Conservation (phyloP, 2,797 vertebrate genomes). For the Coregonus sp. region DNA sequence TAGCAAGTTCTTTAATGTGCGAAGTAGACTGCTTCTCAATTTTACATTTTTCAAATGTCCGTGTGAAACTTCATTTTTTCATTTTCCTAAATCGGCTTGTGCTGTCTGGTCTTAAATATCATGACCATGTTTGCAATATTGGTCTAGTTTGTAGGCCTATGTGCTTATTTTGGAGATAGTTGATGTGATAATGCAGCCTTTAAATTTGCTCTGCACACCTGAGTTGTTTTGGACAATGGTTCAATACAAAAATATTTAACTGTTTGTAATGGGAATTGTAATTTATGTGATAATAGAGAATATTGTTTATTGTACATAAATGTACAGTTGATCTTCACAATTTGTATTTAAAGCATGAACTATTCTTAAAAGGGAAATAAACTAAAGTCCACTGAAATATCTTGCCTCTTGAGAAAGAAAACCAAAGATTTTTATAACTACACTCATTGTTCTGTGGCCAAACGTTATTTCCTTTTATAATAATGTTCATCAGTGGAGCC, state of each 20-base stretch:
- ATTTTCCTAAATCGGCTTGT: background rate
- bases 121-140: constrained; percentile 11
- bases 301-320: constrained; percentile 78
- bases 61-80: background rate
- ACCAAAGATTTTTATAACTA: background rate
- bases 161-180: constrained; percentile 26
- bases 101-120: constrained; percentile 45
- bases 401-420: background rate
- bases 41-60: background rate
- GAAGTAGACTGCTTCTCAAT: background rate
- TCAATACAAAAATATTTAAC: background rate
- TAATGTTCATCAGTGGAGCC: background rate
- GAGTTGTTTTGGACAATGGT: background rate
- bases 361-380: constrained; percentile 74
- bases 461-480: background rate
- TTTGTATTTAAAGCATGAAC: constrained; percentile 78
- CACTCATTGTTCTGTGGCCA: background rate
- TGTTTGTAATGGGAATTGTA: constrained; percentile 54
- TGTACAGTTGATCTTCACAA: constrained; percentile 78
- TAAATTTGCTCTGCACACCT: constrained; percentile 32
- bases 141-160: constrained; percentile 28
- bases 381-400: constrained; percentile 53
- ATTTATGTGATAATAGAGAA: constrained; percentile 23
- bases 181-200: constrained; percentile 47
- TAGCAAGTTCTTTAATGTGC: background rate